A percentile compares a stretch with the other conserved stretches of the same genome.
These are phyloP conservation scores for Callithrix jacchus DNA, from an alignment of 2,113 vertebrate genomes.

Conservation along the genomic window DNA sequence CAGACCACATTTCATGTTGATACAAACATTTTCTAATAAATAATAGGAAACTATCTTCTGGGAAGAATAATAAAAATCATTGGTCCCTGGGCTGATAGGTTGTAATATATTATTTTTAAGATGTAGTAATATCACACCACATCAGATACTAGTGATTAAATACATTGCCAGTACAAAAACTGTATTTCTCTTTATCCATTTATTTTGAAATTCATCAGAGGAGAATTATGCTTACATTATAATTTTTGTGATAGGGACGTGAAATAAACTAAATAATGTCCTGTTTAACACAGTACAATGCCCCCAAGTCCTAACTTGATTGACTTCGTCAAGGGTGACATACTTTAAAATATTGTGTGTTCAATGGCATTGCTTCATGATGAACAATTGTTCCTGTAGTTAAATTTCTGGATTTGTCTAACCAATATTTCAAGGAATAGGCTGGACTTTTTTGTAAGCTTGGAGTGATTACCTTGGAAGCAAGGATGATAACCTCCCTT, in stretches of 20 bases:
- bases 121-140: background rate
- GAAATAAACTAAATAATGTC: background rate
- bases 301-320: background rate
- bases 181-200: background rate
- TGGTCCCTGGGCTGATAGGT: background rate
- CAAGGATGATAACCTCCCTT: background rate
- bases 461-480: background rate
- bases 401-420: background rate
- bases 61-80: background rate
- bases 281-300: background rate
- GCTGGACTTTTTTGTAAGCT: background rate
- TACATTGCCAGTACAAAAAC: background rate
- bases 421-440: background rate
- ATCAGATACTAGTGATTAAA: background rate
- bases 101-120: background rate
- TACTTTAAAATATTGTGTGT: background rate
- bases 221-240: background rate
- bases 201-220: conserved; percentile 8
- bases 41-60: background rate
- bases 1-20: background rate
- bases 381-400: background rate
- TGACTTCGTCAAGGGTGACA: background rate
- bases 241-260: background rate
- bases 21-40: background rate
- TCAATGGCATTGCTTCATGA: background rate